Conservation (phyloP, 2,113 vertebrate species). For the Verasper variegatus region DNA sequence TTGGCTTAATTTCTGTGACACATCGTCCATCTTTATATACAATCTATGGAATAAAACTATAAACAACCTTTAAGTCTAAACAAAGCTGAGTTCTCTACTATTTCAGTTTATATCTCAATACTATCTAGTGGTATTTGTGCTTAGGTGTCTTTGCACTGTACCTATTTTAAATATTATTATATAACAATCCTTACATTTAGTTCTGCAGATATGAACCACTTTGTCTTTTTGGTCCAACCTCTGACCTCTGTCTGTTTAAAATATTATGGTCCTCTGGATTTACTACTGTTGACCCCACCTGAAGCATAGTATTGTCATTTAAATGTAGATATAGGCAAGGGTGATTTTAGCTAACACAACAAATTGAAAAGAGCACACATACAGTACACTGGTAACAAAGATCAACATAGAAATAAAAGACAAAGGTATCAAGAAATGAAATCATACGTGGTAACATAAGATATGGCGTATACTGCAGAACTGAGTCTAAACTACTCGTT, state of each 20-base stretch:
- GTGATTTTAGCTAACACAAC: slow-evolving; percentile 66
- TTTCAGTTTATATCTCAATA: slow-evolving; percentile 26
- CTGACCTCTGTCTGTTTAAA: background rate
- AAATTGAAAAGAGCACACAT: slow-evolving; percentile 34
- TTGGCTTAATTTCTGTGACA: background rate
- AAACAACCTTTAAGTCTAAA: slow-evolving; percentile 17
- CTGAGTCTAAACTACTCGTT: slow-evolving; percentile 41
- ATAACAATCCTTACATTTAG: slow-evolving; percentile 29
- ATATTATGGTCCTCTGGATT: slow-evolving; percentile 32
- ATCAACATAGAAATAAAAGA: slow-evolving; percentile 52
- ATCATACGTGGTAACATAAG: slow-evolving; percentile 26
- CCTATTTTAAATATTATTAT: slow-evolving; percentile 28
- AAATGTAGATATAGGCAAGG: slow-evolving; percentile 73
- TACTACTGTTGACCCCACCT: slow-evolving; percentile 27
- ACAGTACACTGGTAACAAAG: slow-evolving; percentile 50
- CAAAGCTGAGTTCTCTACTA: slow-evolving; percentile 26
- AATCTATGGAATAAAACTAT: background rate
- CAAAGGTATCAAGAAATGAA: slow-evolving; percentile 44
- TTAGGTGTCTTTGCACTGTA: slow-evolving; percentile 14
- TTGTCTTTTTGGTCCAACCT: background rate
- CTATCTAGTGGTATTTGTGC: slow-evolving; percentile 48
- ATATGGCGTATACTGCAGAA: slow-evolving; percentile 42
- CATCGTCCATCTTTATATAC: background rate
- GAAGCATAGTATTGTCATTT: slow-evolving; percentile 66
- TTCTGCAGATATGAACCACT: slow-evolving; percentile 15